These are phyloP conservation scores for Poeciliopsis gracilis DNA, from an alignment of 2,797 vertebrate species.

Conservation along the genomic window DNA sequence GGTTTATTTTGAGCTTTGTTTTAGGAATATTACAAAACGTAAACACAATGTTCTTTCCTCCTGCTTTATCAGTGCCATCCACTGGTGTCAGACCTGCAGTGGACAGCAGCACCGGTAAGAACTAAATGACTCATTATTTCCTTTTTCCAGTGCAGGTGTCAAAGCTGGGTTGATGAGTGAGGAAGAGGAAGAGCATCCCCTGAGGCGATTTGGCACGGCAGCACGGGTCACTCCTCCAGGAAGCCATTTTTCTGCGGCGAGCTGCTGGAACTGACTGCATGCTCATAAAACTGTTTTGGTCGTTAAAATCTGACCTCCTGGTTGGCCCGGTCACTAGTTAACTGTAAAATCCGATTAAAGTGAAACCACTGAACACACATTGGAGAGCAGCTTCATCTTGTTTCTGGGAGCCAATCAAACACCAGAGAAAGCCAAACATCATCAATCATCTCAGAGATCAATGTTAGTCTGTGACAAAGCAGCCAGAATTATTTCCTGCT, in stretches of 20 bases:
- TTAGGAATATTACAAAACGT: not conserved
- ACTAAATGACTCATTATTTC: slow-evolving; percentile 61
- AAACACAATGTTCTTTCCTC: slow-evolving; percentile 59
- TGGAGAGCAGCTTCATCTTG: slow-evolving; percentile 1
- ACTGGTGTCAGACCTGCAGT: slow-evolving; percentile 41
- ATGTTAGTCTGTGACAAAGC: slow-evolving; percentile 27
- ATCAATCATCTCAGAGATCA: slow-evolving; percentile 34
- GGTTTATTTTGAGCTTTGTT: not conserved
- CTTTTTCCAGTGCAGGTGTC: slow-evolving; percentile 73
- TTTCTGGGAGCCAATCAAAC: slow-evolving; percentile 29
- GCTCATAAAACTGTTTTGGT: slow-evolving; percentile 26
- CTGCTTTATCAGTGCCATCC: slow-evolving; percentile 59
- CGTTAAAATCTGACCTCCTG: slow-evolving; percentile 20
- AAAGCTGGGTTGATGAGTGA: slow-evolving; percentile 67
- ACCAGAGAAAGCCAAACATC: slow-evolving; percentile 13
- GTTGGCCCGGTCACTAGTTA: slow-evolving; percentile 8
- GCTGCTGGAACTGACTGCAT: slow-evolving; percentile 19
- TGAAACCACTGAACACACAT: slow-evolving; percentile 28
- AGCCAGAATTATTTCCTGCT: slow-evolving; percentile 38
- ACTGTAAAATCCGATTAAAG: slow-evolving; percentile 18
- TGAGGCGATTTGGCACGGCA: slow-evolving; percentile 37
- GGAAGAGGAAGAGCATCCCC: slow-evolving; percentile 50
- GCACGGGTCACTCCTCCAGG: slow-evolving; percentile 40
- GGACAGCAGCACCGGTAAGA: slow-evolving; percentile 66
- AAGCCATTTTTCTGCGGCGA: slow-evolving; percentile 48